phyloP scores from a whole-genome alignment of 2,113 vertebrate genomes.

The Ardeotis arabs region DNA sequence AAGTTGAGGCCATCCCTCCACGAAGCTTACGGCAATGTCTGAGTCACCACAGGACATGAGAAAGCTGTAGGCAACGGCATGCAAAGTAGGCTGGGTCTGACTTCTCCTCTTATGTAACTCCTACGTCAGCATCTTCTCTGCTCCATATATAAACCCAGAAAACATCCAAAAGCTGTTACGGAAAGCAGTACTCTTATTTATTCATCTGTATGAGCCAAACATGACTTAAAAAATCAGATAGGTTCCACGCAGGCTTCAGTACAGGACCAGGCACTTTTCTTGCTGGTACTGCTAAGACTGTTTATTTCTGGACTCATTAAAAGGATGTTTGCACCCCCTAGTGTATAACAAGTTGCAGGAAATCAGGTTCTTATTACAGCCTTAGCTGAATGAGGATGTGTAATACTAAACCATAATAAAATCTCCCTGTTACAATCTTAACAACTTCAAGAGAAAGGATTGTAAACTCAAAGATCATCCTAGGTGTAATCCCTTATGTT shows the following conservation, averaged over 20 bases:
- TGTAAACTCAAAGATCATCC: neutral
- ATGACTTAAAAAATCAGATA: neutral
- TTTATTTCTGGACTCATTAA: neutral
- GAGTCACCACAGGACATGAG: conserved; percentile 33
- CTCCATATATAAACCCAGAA: conserved; percentile 28
- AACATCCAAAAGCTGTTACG: conserved; percentile 21
- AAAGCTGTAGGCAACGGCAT: neutral
- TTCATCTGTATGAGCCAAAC: neutral
- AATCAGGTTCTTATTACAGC: neutral
- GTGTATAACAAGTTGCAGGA: conserved; percentile 35
- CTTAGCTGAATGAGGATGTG: neutral
- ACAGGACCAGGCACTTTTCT: neutral
- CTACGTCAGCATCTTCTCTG: neutral
- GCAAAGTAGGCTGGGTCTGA: neutral
- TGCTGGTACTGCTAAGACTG: neutral
- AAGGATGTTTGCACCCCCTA: conserved; percentile 70
- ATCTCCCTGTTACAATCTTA: neutral
- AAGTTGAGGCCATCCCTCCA: neutral
- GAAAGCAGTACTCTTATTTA: conserved; percentile 4
- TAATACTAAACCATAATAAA: conserved; percentile 13
- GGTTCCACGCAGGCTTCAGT: neutral
- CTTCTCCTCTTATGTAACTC: neutral
- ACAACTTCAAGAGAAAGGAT: neutral
- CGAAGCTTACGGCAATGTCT: neutral
- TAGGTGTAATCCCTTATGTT: neutral